These are phyloP conservation scores for Argentina silus DNA, from an alignment of 2,797 vertebrate genomes.

Conservation along the genomic window DNA sequence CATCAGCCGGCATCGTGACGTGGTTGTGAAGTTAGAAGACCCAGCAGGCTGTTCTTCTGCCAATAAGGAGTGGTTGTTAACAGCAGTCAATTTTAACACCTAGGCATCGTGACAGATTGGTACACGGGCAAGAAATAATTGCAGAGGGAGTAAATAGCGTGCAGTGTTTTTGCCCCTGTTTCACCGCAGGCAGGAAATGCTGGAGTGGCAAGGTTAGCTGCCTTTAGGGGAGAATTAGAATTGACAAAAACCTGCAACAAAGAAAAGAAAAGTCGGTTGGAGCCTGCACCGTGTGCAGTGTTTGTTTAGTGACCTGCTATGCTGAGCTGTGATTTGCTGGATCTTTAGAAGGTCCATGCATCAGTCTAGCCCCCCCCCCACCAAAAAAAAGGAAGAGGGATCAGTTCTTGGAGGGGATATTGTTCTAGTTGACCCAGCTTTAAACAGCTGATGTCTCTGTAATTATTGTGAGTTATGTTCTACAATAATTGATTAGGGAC, in stretches of 20 bases:
- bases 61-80: conserved; percentile 5
- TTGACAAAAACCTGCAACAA: not conserved
- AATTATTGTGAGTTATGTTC: conserved; percentile 18
- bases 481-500: conserved; percentile 12
- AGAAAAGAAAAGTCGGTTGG: not conserved
- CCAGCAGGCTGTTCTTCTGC: not conserved
- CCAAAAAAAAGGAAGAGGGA: not conserved
- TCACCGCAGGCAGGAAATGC: not conserved
- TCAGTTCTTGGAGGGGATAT: not conserved
- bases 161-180: not conserved
- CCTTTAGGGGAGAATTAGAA: not conserved
- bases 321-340: not conserved
- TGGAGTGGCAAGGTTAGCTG: not conserved
- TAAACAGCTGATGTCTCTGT: conserved; percentile 8
- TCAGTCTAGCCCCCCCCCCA: not conserved
- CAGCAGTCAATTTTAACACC: conserved; percentile 9
- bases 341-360: not conserved
- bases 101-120: conserved; percentile 3
- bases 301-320: conserved; percentile 5
- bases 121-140: not conserved
- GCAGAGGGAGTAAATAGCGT: not conserved
- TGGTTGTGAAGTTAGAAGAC: too few species aligned
- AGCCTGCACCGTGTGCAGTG: not conserved
- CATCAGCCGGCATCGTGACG: not conserved
- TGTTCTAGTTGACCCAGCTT: conserved; percentile 3